Base-by-base conservation (phyloP, 2,113 vertebrate species). In the Holacanthus passer region DNA sequence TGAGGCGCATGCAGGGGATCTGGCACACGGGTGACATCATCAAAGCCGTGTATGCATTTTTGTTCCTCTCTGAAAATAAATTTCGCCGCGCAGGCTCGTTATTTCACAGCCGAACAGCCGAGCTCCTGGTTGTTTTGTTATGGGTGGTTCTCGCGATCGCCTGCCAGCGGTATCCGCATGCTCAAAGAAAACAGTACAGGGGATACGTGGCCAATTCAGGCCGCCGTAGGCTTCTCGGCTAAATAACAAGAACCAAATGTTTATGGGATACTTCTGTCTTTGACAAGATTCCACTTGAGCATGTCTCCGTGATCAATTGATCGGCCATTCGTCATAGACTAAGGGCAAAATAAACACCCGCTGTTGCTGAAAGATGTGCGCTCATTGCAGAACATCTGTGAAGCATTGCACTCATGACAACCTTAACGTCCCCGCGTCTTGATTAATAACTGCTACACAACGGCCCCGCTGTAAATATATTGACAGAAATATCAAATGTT, bases 211-310 rank as follows among this genome's bases (percentile, higher is more conserved):
- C 77, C 69, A 80, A 80, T 5, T 79, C 67, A 3, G 81, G 75
- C 65, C n/a, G 43, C 88, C n/a, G 48, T 20, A 39, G 70, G 69
- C 45, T 68, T 77, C 73, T 66, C 58, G 3, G 68, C 60, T 5
- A 60, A 47, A 81, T 89, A 91, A 93, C 87, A 79, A 87, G 87
- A 92, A 90, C 88, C 92, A 92, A 94, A 94, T 94, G 90, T 92
- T 89, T 85, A 74, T 55, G 71, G 75, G 62, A 84, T 77, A 71
- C 63, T 77, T 85, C 45, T 55, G 73, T 35, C 65, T 72, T 60
- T 87, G 84, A 82, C 82, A 39, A 78, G 63, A 82, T 86, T 84
- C 69, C 69, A 68, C 77, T 88, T 35, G 47, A 63, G 84, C 73
- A 35, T 24, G 77, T 84, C 85, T 87, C 31, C 0, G 17, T 83